Evolutionary conservation across 2,113 vertebrate species (phyloP).

Genomic region (Mesocricetus auratus): DNA sequence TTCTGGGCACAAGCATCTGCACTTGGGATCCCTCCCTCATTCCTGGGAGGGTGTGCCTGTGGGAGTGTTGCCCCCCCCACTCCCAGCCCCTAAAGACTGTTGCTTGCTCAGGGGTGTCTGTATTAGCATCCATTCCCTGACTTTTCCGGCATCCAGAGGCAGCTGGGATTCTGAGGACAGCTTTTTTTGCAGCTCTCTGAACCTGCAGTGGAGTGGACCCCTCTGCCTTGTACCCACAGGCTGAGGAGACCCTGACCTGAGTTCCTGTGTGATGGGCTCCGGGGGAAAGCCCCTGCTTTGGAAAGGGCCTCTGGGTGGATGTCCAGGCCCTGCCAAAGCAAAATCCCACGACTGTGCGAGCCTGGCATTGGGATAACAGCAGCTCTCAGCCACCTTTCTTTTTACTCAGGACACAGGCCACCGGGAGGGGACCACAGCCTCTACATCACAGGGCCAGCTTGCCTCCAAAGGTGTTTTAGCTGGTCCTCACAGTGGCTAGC

Average conservation of each 20-base stretch:
- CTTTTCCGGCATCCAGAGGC: not conserved
- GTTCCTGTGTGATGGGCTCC: not conserved
- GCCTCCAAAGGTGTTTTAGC: too few relatives aligned
- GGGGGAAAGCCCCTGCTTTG: not conserved
- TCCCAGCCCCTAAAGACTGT: not conserved
- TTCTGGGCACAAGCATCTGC: too few relatives aligned
- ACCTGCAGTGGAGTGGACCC: not conserved
- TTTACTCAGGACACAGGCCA: not conserved
- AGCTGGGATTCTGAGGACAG: not conserved
- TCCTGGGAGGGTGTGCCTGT: not conserved
- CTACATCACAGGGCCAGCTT: not conserved
- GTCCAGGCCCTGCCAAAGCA: not conserved
- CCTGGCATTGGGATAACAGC: too few relatives aligned
- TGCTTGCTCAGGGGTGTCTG: not conserved
- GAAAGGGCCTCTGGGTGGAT: not conserved
- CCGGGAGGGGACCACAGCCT: not conserved
- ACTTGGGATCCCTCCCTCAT: not conserved
- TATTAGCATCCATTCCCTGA: not conserved
- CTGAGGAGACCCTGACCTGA: not conserved
- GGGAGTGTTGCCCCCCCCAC: not conserved
- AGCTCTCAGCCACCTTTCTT: not conserved
- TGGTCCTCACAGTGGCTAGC: not conserved
- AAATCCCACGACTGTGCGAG: not conserved
- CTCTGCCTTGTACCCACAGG: not conserved
- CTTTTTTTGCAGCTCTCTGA: not conserved